Evolutionary conservation across 2,797 vertebrate genomes (phyloP).

Genomic region (Parauchenoglanis ngamensis): DNA sequence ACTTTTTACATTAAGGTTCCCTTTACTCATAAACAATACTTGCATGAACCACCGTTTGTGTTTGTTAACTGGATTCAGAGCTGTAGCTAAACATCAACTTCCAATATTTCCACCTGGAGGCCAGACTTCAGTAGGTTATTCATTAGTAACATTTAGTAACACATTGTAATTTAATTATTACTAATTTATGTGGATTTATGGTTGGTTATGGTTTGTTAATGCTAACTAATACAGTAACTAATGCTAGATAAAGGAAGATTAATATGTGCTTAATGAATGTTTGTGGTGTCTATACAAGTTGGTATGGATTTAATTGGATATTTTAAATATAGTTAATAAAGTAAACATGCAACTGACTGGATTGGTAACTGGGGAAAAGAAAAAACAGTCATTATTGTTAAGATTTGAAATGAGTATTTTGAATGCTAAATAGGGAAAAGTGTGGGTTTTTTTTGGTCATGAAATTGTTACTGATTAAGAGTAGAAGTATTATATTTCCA

Average conservation of each 20-base stretch:
- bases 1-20: neutral
- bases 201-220: neutral
- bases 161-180: neutral
- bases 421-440: neutral
- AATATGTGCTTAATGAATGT: neutral
- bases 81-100: neutral
- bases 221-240: neutral
- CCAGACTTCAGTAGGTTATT: neutral
- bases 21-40: neutral
- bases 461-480: neutral
- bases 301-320: neutral
- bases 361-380: neutral
- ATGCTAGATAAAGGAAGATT: neutral
- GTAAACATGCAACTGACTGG: neutral
- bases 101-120: neutral
- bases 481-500: neutral
- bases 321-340: neutral
- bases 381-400: neutral
- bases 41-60: neutral
- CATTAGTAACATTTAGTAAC: neutral
- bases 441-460: too few species aligned
- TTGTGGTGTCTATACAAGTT: neutral
- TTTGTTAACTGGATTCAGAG: neutral
- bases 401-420: neutral
- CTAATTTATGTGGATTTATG: neutral